These are phyloP conservation scores for Sebastes nivosus DNA, from an alignment of 2,797 vertebrate genomes.

Conservation along the genomic window DNA sequence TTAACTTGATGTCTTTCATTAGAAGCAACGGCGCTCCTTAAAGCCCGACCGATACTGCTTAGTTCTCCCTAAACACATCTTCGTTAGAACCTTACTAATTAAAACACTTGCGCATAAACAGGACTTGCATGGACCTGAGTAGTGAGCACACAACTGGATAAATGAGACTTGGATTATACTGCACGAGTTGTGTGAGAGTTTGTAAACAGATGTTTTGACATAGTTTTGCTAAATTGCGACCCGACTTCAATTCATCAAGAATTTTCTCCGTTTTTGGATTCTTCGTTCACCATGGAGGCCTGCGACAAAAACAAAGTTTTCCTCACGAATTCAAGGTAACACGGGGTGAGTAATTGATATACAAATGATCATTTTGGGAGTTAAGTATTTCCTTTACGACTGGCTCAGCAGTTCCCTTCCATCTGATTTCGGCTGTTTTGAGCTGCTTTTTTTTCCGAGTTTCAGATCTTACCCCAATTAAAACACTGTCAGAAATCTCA, in stretches of 20 bases:
- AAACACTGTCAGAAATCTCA: neutral
- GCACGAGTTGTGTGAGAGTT: neutral
- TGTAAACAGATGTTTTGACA: neutral
- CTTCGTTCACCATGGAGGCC: neutral
- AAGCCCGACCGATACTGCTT: neutral
- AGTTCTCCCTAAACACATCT: neutral
- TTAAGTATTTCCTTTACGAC: neutral
- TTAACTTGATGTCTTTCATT: constrained; percentile 12
- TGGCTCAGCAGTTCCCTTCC: neutral
- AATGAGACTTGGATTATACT: too few relatives aligned
- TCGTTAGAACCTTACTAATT: neutral
- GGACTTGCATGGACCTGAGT: neutral
- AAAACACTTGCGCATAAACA: neutral
- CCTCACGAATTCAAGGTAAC: neutral
- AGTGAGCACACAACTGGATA: neutral
- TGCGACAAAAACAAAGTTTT: neutral
- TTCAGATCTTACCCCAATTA: neutral
- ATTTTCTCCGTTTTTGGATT: neutral
- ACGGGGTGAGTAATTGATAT: neutral
- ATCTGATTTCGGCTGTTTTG: neutral
- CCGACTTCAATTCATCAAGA: neutral
- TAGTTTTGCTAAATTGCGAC: neutral
- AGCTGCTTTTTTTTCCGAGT: neutral
- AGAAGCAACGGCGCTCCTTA: neutral
- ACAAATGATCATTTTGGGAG: neutral